Conservation (phyloP, 2,797 vertebrate species). For the Alauda arvensis region DNA sequence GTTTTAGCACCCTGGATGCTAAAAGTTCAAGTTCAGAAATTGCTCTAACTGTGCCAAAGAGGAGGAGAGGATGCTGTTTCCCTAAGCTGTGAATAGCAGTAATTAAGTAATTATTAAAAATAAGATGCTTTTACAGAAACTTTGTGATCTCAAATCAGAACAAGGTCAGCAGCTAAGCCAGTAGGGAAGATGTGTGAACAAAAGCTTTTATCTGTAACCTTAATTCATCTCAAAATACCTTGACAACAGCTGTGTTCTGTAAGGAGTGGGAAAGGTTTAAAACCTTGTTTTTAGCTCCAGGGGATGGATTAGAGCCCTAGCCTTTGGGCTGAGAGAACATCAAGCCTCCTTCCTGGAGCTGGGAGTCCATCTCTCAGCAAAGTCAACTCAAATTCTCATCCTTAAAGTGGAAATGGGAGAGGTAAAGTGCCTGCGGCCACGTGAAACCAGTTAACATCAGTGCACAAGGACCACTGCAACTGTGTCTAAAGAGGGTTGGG, state of each 20-base stretch:
- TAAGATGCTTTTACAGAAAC: neutral
- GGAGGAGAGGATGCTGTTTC: neutral
- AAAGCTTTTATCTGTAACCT: conserved; percentile 12
- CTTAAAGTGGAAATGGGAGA: neutral
- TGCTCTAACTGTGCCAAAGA: neutral
- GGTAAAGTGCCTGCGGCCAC: neutral
- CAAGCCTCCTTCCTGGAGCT: conserved; percentile 22
- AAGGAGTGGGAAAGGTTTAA: neutral
- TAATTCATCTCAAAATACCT: neutral
- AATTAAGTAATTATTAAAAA: neutral
- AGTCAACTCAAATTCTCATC: neutral
- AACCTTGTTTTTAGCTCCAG: conserved; percentile 10
- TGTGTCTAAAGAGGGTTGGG: neutral
- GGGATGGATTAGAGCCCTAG: conserved; percentile 32
- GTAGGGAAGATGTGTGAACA: neutral
- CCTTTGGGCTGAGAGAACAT: conserved; percentile 3
- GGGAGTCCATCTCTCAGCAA: neutral
- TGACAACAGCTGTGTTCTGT: conserved; percentile 7
- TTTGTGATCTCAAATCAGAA: neutral
- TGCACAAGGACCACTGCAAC: neutral
- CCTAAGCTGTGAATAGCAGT: neutral
- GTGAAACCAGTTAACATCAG: neutral
- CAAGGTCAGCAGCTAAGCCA: conserved; percentile 15
- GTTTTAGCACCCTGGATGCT: neutral
- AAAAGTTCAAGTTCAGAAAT: neutral